Conservation (phyloP, 30 jellyfish, hydroid and myxozoan genomes). For the Aurelia coerulea region DNA sequence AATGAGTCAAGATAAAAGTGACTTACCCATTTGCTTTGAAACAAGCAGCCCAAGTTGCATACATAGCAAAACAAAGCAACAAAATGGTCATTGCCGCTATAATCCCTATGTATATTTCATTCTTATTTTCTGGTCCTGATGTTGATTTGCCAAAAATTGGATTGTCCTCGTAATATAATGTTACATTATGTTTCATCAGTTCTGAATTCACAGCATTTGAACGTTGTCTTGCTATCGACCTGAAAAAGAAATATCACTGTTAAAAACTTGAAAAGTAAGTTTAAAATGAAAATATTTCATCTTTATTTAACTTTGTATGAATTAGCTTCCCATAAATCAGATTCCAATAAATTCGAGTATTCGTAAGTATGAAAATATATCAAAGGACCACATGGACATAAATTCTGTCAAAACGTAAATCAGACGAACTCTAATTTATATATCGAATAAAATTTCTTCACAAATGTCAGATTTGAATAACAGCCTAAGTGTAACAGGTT, state of each 20-base stretch:
- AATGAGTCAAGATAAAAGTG: background rate
- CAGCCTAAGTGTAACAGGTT: too few species aligned
- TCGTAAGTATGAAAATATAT: too few species aligned
- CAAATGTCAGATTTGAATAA: too few species aligned
- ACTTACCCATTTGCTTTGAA: conserved; percentile 46
- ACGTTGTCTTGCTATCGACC: background rate
- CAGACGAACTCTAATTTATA: too few species aligned
- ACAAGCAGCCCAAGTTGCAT: conserved; percentile 55
- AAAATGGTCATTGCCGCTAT: conserved; percentile 56
- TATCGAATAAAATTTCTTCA: too few species aligned
- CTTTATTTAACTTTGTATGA: too few species aligned
- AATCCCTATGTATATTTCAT: conserved; percentile 52
- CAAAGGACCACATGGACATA: too few species aligned
- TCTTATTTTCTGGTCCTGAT: background rate
- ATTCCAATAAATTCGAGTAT: too few species aligned
- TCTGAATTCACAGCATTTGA: background rate
- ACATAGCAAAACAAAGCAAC: background rate
- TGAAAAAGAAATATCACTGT: background rate
- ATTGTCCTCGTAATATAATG: conserved; percentile 16
- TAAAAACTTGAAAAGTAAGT: background rate
- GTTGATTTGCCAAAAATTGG: conserved; percentile 35
- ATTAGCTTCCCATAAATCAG: too few species aligned
- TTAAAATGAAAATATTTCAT: background rate
- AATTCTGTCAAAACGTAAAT: too few species aligned
- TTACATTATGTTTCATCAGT: conserved; percentile 11